Percentiles rank a stretch among this genome's conserved stretches.
phyloP scores from a whole-genome alignment of 2,888 invertebrate species.

The Aspidiotus destructor region DNA sequence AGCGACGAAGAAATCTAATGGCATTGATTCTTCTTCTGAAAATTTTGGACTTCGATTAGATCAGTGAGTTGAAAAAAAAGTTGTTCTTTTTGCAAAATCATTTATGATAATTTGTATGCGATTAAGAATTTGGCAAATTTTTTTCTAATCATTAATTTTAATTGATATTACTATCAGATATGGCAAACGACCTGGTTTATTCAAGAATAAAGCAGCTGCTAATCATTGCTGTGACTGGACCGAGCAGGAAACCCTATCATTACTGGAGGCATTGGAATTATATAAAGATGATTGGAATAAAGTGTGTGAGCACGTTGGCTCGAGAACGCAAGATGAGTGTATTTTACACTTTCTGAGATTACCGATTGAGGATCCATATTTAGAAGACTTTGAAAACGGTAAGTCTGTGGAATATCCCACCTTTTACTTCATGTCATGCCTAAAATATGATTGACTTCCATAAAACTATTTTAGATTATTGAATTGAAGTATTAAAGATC shows the following conservation, averaged over 20 bases:
- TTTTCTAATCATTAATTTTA: slow-evolving; percentile 32
- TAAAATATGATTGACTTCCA: too few species aligned
- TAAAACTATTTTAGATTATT: background rate
- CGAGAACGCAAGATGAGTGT: slow-evolving; percentile 97
- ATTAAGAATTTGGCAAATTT: background rate
- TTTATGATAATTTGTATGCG: background rate
- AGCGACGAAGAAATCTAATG: slow-evolving; percentile 42
- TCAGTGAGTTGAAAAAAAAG: slow-evolving; percentile 52
- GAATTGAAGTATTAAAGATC: background rate
- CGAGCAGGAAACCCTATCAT: slow-evolving; percentile 90
- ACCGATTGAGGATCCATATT: slow-evolving; percentile 97
- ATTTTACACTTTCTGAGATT: slow-evolving; percentile 94
- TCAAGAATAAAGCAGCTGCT: slow-evolving; percentile 65
- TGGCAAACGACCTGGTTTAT: slow-evolving; percentile 64
- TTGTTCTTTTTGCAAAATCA: too few species aligned
- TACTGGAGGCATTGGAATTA: slow-evolving; percentile 92
- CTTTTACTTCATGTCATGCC: too few species aligned
- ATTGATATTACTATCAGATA: slow-evolving; percentile 40
- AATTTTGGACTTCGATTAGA: slow-evolving; percentile 79
- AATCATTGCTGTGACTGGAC: slow-evolving; percentile 89
- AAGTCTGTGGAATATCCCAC: background rate
- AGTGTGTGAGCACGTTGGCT: slow-evolving; percentile 96
- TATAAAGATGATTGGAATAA: slow-evolving; percentile 99
- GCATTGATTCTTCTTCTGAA: slow-evolving; percentile 44
- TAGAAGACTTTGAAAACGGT: slow-evolving; percentile 72